Evolutionary conservation across 1,140 invertebrate species (phyloP).

Genomic region (Drosophila virilis): DNA sequence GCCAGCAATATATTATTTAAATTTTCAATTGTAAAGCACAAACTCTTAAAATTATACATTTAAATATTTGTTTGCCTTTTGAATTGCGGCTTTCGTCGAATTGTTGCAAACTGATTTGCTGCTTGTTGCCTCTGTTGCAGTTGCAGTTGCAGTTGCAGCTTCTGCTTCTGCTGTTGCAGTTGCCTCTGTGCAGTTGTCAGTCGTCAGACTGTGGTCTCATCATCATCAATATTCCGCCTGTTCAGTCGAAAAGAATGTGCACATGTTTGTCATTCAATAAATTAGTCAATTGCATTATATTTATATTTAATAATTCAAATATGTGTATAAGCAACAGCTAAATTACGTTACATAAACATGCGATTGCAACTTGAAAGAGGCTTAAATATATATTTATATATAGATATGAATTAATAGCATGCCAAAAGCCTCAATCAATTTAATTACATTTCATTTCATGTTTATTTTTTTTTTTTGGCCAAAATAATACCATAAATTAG

Average conservation of each 20-base stretch:
- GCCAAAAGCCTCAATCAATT: conserved; percentile 2
- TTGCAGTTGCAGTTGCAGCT: conserved; percentile 17
- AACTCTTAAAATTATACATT: conserved; percentile 19
- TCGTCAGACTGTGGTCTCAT: conserved; percentile 83
- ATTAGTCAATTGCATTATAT: conserved; percentile 4
- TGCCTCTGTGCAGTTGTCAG: conserved; percentile 42
- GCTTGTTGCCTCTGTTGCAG: conserved; percentile 32
- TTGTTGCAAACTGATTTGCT: conserved; percentile 67
- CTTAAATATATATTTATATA: neutral
- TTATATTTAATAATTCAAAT: neutral
- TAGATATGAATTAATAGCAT: neutral
- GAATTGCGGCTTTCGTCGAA: conserved; percentile 68
- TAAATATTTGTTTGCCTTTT: conserved; percentile 52
- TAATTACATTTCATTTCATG: neutral
- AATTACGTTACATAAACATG: conserved; percentile 18
- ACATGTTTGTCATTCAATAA: conserved; percentile 2
- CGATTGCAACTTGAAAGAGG: conserved; percentile 2
- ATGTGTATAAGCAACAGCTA: conserved; percentile 1
- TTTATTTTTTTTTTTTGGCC: neutral
- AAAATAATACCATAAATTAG: neutral
- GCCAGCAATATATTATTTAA: conserved; percentile 24
- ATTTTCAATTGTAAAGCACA: conserved; percentile 19
- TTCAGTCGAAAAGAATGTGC: conserved; percentile 29
- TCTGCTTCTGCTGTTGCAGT: conserved; percentile 23
- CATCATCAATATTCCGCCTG: conserved; percentile 84